Evolutionary conservation across 2,113 vertebrate genomes (phyloP), one percentile per base, ranked within the genome.

Genomic region (Calyptommatus sinebrachiatus): DNA sequence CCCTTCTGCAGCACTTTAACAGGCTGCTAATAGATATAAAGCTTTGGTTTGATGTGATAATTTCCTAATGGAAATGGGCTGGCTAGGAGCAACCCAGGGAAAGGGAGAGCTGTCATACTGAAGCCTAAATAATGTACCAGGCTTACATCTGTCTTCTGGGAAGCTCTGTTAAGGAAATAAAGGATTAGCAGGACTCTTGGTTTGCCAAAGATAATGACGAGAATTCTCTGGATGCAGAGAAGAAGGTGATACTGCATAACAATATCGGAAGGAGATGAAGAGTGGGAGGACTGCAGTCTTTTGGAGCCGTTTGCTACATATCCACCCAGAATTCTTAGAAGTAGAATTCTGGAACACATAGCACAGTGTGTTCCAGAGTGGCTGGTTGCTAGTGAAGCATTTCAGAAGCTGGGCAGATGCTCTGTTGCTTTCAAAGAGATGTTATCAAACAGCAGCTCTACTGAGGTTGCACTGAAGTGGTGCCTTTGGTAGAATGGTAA

Each of bases 161-260:
- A 78, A 61, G 18, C 35, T 73, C 76, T 18, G 60, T 78, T 78
- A 78, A 73, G 76, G 63, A 62, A 83, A 83, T 68, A 68, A 73
- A 83, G 73, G 81, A 78, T 78, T 73, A 83, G 73, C 46, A 48
- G 63, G 28, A 41, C 63, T 73, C 71, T 83, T 78, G n/a, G 66
- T 48, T 78, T 67, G 73, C 70, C 72, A 70, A 63, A 8, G 63
- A 73, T 78, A 83, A 74, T n/a, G 73, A 61, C 61, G 61, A 46
- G 62, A 67, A 69, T 68, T 31, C 48, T 68, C 70, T 68, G 76
- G 61, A 41, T 61, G 65, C 71, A 73, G 76, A 63, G 76, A 63
- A 67, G 61, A 26, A 67, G 48, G 31, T 77, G 69, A 67, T 28
- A 60, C 31, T 12, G 63, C 67, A 71, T 57, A 71, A 57, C 68